phyloP scores from a whole-genome alignment of 2,113 vertebrate genomes.

The Neodon shergylaensis region DNA sequence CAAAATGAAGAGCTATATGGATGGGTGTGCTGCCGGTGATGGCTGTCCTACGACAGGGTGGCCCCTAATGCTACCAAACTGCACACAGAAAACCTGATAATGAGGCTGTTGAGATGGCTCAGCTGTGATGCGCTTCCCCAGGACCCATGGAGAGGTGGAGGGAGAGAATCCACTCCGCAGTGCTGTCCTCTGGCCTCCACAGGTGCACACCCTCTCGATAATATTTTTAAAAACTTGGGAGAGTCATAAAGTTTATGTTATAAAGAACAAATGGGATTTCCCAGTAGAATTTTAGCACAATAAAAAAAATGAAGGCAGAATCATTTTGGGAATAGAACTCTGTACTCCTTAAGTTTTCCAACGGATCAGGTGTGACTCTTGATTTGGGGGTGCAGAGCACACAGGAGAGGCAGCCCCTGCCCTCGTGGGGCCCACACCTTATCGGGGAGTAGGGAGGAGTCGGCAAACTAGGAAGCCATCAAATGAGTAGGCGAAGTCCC shows the following conservation, averaged over 20 bases:
- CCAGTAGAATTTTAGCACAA: background rate
- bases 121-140: background rate
- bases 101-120: background rate
- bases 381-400: background rate
- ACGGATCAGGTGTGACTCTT: background rate
- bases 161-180: background rate
- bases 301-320: background rate
- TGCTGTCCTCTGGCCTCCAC: background rate
- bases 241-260: background rate
- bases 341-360: background rate
- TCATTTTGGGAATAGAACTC: background rate
- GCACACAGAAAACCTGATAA: background rate
- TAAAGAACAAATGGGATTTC: background rate
- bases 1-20: background rate
- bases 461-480: background rate
- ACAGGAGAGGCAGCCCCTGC: background rate
- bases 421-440: rapidly evolving
- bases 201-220: background rate
- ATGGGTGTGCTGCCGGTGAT: no score
- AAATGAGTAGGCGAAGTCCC: background rate
- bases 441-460: background rate
- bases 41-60: background rate
- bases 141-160: background rate
- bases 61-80: no score
- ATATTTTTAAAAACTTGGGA: background rate